Base-by-base conservation (phyloP, 1,140 invertebrate genomes). In the Mya arenaria region DNA sequence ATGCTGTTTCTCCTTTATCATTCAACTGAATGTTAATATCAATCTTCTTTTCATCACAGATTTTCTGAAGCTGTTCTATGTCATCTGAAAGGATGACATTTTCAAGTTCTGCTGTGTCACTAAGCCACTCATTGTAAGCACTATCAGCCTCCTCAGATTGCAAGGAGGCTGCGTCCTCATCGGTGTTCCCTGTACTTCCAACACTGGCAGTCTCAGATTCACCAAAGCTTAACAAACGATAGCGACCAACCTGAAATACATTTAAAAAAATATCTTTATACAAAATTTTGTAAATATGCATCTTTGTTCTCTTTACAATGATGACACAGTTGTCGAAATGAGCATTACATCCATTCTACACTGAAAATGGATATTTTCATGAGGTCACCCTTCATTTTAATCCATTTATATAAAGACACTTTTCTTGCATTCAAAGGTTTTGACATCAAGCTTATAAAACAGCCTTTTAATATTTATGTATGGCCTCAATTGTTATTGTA, bases 21-120 rank as follows among this genome's bases (percentile, higher is more conserved):
- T 88, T 89, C 34, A 89, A 65, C 17, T 84, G 71, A 32, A 86
- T 62, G 36, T 88, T 89, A 17, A 88, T 55, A 73, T 88, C 79
- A 37, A 82, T 74, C 25, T 66, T 72, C 32, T 73, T 48, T 25
- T 82, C 69, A 25, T 63, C 56, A 66, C 69, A 73, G 19, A 82
- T n/a, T 39, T 82, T 48, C 41, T 66, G 62, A 10, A 82, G 68
- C 30, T 48, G 32, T 19, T 82, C 79, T 30, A 23, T 44, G 25
- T 82, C 69, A 55, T 82, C 79, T 52, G 69, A 52, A 25, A 82
- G n/a, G n/a, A 82, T 82, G 2, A 48, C 79, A 39, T 73, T 74
- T 41, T 82, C 79, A n/a, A 82, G 25, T 44, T 82, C 71, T 23
- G 36, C 58, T 15, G 79, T 34, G 23, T 66, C 79, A 66, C 28